phyloP scores from a whole-genome alignment of 1,140 invertebrate genomes.

The Drosophila pallidifrons region DNA sequence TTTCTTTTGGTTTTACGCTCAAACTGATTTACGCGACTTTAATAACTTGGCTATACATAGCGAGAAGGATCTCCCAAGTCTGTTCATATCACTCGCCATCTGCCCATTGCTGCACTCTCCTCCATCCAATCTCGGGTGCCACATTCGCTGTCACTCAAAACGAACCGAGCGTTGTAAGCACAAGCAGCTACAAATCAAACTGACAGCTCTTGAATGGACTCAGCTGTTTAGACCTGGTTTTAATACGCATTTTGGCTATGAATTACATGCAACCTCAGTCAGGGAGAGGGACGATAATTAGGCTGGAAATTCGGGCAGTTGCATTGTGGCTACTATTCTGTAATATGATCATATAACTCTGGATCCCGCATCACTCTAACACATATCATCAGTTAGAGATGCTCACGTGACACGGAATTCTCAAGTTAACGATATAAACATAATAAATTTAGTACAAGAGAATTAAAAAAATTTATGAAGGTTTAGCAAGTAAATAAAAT shows the following conservation, averaged over 20 bases:
- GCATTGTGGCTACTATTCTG: not conserved
- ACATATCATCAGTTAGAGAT: no score
- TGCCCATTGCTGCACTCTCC: not conserved
- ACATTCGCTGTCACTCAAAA: conserved; percentile 42
- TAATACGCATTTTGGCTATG: not conserved
- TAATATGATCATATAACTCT: not conserved
- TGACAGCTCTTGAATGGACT: conserved; percentile 6
- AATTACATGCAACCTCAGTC: not conserved
- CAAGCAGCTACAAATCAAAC: conserved; percentile 41
- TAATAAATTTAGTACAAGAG: no score
- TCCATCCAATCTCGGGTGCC: not conserved
- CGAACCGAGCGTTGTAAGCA: not conserved
- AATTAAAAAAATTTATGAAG: no score
- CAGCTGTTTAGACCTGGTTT: not conserved
- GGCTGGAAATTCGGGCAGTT: not conserved
- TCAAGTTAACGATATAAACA: no score
- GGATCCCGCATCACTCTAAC: no score
- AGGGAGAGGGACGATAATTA: not conserved
- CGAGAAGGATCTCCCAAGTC: not conserved
- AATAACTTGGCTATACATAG: conserved; percentile 32
- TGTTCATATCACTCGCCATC: not conserved
- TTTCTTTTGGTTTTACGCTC: no score
- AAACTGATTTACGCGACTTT: conserved; percentile 48
- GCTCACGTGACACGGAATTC: no score
- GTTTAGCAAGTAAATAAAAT: no score